Conservation (phyloP, 1,140 invertebrate species). For the Fopius arisanus region DNA sequence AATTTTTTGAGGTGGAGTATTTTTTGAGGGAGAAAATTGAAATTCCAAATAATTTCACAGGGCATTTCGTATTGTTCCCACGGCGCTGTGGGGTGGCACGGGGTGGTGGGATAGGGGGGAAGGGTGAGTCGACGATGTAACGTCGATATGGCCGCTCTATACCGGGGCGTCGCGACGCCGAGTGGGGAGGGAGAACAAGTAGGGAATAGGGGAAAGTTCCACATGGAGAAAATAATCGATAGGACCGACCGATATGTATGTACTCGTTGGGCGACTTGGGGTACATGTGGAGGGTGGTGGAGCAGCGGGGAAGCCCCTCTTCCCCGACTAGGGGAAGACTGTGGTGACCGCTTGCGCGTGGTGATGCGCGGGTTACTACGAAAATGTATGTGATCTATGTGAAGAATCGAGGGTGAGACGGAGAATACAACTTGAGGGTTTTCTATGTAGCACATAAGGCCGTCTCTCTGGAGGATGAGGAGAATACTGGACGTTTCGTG, state of each 20-base stretch:
- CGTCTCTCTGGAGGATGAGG: background rate
- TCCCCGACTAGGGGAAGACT: background rate
- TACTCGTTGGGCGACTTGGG: constrained; percentile 16
- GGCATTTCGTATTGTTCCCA: background rate
- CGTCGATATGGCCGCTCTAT: constrained; percentile 65
- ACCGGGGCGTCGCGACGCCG: constrained; percentile 53
- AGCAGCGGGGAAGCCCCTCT: background rate
- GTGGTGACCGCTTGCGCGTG: constrained; percentile 8
- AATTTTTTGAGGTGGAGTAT: background rate
- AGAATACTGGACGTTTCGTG: constrained; percentile 10
- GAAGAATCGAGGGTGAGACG: constrained; percentile 19
- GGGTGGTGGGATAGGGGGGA: background rate
- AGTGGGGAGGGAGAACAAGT: constrained; percentile 42
- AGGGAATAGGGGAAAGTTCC: constrained; percentile 54
- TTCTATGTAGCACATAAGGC: constrained; percentile 14
- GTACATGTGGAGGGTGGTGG: constrained; percentile 12
- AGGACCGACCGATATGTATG: constrained; percentile 57
- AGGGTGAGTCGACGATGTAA: constrained; percentile 52
- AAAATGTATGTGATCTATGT: constrained; percentile 25
- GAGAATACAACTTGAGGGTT: background rate
- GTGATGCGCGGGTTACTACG: constrained; percentile 9
- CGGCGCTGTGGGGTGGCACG: background rate
- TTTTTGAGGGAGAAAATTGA: too few relatives aligned
- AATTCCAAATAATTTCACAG: too few relatives aligned
- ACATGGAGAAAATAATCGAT: constrained; percentile 65